phyloP scores from a whole-genome alignment of 2,797 vertebrate genomes.

The Dermochelys coriacea region DNA sequence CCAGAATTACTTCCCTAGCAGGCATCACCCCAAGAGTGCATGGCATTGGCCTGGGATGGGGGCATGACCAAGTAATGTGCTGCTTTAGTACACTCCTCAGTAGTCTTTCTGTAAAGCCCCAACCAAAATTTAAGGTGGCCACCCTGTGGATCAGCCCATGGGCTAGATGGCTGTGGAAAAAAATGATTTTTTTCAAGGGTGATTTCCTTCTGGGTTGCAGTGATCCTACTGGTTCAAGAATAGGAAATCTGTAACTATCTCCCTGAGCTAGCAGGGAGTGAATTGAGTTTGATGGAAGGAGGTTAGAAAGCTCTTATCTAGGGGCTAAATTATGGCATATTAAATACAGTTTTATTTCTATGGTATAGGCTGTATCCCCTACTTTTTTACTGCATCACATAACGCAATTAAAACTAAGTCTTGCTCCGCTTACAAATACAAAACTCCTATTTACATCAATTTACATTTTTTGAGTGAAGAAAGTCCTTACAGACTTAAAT shows the following conservation, averaged over 20 bases:
- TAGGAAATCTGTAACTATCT: constrained; percentile 26
- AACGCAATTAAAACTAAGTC: not conserved
- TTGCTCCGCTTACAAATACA: not conserved
- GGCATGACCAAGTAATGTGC: not conserved
- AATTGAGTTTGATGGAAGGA: not conserved
- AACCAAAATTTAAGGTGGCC: not conserved
- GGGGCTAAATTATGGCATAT: not conserved
- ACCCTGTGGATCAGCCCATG: not conserved
- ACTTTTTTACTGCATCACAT: not conserved
- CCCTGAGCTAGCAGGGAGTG: not conserved
- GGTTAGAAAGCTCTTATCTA: not conserved
- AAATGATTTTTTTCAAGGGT: constrained; percentile 5
- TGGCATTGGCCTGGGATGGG: not conserved
- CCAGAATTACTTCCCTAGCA: too few relatives aligned
- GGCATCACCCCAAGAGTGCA: not conserved
- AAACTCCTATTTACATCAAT: not conserved
- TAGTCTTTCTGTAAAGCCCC: not conserved
- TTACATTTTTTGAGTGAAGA: not conserved
- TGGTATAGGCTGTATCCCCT: not conserved
- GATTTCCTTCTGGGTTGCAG: constrained; percentile 30
- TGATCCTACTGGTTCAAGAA: constrained; percentile 41
- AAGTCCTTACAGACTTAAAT: not conserved
- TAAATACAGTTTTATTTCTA: not conserved
- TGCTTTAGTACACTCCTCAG: not conserved
- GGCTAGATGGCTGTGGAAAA: not conserved